A percentile compares a stretch with the other conserved stretches of the same genome.
Evolutionary conservation across 2,113 vertebrate genomes (phyloP).

Genomic region (Orthonyx spaldingii): DNA sequence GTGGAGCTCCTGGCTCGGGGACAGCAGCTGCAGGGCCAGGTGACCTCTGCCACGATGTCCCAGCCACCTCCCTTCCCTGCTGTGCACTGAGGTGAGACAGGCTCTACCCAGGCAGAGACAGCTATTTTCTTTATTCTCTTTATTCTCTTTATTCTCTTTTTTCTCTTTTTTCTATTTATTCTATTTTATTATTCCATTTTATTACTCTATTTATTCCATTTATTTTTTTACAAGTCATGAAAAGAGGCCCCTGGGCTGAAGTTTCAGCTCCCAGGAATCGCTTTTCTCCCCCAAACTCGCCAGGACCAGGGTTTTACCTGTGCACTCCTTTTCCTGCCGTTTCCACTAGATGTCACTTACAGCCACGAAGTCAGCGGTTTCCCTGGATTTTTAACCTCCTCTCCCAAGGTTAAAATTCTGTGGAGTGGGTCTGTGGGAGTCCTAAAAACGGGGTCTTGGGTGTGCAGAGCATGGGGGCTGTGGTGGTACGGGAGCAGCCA

Average conservation of each 20-base stretch:
- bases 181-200: too few species aligned
- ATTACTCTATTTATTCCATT: neutral
- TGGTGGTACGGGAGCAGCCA: neutral
- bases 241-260: neutral
- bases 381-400: neutral
- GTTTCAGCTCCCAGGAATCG: neutral
- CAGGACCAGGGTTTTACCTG: neutral
- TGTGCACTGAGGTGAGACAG: neutral
- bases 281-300: neutral
- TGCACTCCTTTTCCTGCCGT: neutral
- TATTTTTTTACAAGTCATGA: too few species aligned
- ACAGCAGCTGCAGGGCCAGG: neutral
- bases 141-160: neutral
- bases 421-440: neutral
- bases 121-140: too few species aligned
- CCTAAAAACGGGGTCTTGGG: neutral
- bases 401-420: neutral
- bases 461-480: neutral
- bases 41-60: neutral
- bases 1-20: neutral
- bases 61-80: neutral
- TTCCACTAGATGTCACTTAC: constrained; percentile 66
- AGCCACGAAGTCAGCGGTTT: neutral
- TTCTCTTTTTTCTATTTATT: neutral
- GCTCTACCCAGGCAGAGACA: neutral